Percentiles rank a stretch among this genome's conserved stretches.
Evolutionary conservation across 2,113 vertebrate species (phyloP).

Genomic region (Sylvilagus bachmani): DNA sequence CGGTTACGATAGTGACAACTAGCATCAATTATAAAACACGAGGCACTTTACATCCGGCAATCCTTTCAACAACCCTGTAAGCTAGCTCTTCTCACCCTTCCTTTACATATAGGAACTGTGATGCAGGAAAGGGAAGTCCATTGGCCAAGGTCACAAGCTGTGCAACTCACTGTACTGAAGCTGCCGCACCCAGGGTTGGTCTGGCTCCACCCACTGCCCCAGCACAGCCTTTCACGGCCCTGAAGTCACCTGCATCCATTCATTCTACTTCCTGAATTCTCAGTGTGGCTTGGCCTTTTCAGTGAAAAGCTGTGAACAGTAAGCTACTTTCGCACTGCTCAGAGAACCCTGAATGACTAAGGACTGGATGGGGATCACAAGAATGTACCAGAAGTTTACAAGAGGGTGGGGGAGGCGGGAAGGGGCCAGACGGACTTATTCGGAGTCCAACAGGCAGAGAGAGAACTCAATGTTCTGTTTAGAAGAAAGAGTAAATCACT

Average conservation of each 20-base stretch:
- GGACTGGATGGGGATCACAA: neutral
- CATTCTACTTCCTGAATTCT: slow-evolving; percentile 2
- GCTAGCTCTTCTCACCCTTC: neutral
- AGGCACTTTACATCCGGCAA: neutral
- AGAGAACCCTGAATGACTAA: neutral
- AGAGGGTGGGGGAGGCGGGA: neutral
- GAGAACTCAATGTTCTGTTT: slow-evolving; percentile 59
- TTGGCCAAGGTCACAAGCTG: neutral
- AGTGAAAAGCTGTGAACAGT: slow-evolving; percentile 42
- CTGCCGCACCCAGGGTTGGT: fast-evolving
- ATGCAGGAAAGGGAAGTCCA: slow-evolving; percentile 1
- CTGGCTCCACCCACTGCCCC: neutral
- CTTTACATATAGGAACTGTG: slow-evolving; percentile 26
- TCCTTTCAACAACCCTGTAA: neutral
- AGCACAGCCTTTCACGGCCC: neutral
- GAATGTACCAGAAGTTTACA: slow-evolving; percentile 25
- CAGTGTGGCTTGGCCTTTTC: slow-evolving; percentile 55
- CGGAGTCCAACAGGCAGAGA: slow-evolving; percentile 37
- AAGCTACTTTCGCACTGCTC: slow-evolving; percentile 35
- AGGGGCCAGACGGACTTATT: neutral
- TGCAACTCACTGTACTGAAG: neutral
- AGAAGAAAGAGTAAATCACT: slow-evolving; percentile 36
- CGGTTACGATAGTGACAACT: neutral
- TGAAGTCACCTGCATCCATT: neutral
- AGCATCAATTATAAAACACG: neutral